Conservation (phyloP, 2,113 vertebrate genomes). For the human (Homo sapiens) region DNA sequence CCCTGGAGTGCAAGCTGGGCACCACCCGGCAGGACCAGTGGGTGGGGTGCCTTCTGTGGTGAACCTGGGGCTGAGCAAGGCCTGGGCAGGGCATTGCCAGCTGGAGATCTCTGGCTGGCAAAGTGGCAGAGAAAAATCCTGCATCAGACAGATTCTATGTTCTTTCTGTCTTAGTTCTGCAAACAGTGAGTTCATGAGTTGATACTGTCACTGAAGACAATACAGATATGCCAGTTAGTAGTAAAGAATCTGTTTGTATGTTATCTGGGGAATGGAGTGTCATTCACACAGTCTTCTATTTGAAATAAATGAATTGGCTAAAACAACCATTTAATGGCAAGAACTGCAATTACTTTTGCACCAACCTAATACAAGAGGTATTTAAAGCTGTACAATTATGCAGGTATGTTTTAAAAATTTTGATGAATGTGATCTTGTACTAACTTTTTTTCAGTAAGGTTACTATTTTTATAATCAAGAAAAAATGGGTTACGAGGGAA, state of each 20-base stretch:
- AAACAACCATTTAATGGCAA: not conserved
- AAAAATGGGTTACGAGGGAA: not conserved
- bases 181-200: not conserved
- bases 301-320: not conserved
- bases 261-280: not conserved
- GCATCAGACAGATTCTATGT: not conserved
- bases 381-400: not conserved
- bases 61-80: too few relatives aligned
- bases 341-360: too few relatives aligned
- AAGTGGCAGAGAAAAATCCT: too few relatives aligned
- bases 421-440: not conserved
- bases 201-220: not conserved
- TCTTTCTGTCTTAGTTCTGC: not conserved
- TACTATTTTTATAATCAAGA: not conserved
- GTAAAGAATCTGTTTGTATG: not conserved
- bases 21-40: too few relatives aligned
- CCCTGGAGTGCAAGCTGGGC: too few relatives aligned
- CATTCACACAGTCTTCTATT: not conserved
- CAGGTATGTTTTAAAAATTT: not conserved
- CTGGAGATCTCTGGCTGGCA: too few relatives aligned
- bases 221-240: not conserved
- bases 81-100: too few relatives aligned
- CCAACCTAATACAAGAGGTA: not conserved
- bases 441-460: not conserved
- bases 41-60: too few relatives aligned